Conservation (phyloP, 2,888 invertebrate genomes). For the Hirtodrosophila alboralis region DNA sequence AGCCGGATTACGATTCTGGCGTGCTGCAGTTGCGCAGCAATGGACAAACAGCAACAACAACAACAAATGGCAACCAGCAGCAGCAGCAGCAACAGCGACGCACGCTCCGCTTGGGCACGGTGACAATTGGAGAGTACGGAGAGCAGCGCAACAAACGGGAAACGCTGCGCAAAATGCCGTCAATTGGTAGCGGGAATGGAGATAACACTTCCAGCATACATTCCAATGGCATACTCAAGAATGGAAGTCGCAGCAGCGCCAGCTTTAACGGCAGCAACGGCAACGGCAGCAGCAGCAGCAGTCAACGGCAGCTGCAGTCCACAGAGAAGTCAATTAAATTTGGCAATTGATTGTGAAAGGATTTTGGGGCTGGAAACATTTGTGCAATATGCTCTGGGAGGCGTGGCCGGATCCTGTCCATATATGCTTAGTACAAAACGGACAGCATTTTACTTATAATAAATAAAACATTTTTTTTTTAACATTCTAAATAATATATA, state of each 20-base stretch:
- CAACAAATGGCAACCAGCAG: conserved; percentile 25
- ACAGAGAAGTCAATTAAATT: conserved; percentile 83
- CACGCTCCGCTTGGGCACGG: conserved; percentile 87
- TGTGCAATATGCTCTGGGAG: conserved; percentile 49
- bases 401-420: conserved; percentile 16
- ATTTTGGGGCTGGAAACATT: conserved; percentile 23
- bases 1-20: conserved; percentile 75
- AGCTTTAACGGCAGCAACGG: conserved; percentile 60
- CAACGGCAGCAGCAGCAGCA: conserved; percentile 38
- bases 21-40: conserved; percentile 43
- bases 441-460: conserved; percentile 12
- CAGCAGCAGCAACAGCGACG: conserved; percentile 79
- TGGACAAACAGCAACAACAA: conserved; percentile 13
- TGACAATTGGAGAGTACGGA: conserved; percentile 89
- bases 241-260: conserved; percentile 69
- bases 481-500: conserved; percentile 10
- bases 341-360: conserved; percentile 71
- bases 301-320: conserved; percentile 52
- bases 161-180: conserved; percentile 59
- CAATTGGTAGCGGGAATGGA: no score
- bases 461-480: conserved; percentile 30
- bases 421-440: conserved; percentile 37
- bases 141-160: conserved; percentile 79
- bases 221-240: conserved; percentile 85
- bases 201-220: conserved; percentile 16